Conservation (phyloP, 2,888 invertebrate species). For the Cephalotes varians region DNA sequence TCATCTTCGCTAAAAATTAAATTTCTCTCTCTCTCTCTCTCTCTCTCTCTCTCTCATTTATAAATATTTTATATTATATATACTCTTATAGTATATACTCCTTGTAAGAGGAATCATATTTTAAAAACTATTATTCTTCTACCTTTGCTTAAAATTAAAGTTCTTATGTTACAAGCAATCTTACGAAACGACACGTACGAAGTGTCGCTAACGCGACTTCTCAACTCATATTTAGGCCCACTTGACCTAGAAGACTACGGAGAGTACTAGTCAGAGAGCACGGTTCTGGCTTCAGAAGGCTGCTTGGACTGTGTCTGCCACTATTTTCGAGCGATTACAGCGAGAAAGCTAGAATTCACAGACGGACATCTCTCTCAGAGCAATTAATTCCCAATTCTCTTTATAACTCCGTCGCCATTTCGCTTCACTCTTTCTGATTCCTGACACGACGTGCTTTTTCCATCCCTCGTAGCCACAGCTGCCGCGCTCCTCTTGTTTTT, state of each 20-base stretch:
- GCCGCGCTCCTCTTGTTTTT: background rate
- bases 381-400: constrained; percentile 30
- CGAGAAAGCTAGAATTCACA: constrained; percentile 1
- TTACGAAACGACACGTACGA: background rate
- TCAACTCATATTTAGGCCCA: constrained; percentile 30
- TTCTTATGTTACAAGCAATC: background rate
- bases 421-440: background rate
- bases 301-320: background rate
- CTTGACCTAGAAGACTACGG: constrained; percentile 44
- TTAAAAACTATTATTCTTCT: background rate
- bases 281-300: background rate
- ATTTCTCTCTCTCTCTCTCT: background rate
- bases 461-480: background rate
- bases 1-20: background rate
- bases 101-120: background rate
- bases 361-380: constrained; percentile 11
- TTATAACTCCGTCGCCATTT: constrained; percentile 41
- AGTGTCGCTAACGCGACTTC: background rate
- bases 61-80: background rate
- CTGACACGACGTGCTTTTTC: background rate
- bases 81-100: background rate
- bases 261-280: background rate
- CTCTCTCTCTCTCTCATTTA: background rate
- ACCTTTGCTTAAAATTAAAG: background rate
- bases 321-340: background rate